Conservation (phyloP, 2,797 vertebrate genomes). For the Pipistrellus nathusii region DNA sequence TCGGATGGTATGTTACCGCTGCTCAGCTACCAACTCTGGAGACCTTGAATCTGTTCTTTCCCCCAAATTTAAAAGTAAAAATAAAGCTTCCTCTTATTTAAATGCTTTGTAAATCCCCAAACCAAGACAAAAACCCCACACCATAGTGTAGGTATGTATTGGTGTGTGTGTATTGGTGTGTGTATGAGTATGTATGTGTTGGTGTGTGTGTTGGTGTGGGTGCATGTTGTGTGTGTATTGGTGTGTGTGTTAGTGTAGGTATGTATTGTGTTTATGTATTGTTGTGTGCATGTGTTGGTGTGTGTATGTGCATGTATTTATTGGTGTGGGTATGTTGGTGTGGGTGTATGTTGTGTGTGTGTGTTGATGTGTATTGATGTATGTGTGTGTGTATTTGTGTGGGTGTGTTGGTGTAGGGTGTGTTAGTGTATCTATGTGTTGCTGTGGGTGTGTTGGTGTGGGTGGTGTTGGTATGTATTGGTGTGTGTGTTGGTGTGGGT, state of each 20-base stretch:
- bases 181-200: neutral
- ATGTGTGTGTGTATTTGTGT: neutral
- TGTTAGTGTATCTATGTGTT: too few species aligned
- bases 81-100: conserved; percentile 29
- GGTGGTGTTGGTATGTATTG: too few species aligned
- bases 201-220: neutral
- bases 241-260: too few species aligned
- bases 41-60: neutral
- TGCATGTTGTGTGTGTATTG: too few species aligned
- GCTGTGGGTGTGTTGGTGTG: neutral
- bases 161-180: neutral
- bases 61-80: neutral
- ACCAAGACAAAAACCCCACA: neutral
- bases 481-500: too few species aligned
- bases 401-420: neutral
- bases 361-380: neutral
- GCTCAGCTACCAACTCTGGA: conserved; percentile 17
- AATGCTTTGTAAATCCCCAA: neutral
- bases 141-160: neutral
- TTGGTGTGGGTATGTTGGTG: too few species aligned
- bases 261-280: too few species aligned
- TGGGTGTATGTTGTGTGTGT: too few species aligned
- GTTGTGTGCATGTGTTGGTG: too few species aligned
- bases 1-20: conserved; percentile 39
- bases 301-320: too few species aligned